These are phyloP conservation scores for Falco novaeseelandiae DNA, from an alignment of 2,797 vertebrate genomes.

Conservation along the genomic window DNA sequence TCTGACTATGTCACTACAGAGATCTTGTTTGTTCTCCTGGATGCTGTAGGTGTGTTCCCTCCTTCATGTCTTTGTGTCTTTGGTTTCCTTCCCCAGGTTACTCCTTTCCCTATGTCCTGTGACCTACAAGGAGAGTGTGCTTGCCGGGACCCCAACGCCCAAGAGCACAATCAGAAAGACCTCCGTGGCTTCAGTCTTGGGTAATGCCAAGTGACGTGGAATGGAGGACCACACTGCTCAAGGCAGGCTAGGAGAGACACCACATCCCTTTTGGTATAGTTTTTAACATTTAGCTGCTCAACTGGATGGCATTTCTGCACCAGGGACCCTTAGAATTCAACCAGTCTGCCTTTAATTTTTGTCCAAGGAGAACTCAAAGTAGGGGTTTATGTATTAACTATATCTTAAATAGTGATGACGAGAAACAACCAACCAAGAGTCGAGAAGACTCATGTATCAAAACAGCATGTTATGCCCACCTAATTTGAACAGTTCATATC, in stretches of 20 bases:
- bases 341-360: constrained; percentile 85
- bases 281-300: constrained; percentile 84
- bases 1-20: background rate
- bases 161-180: constrained; percentile 85
- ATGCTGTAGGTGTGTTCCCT: background rate
- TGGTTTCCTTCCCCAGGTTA: constrained; percentile 82
- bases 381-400: constrained; percentile 69
- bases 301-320: constrained; percentile 81
- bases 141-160: constrained; percentile 90
- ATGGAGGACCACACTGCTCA: constrained; percentile 68
- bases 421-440: constrained; percentile 75
- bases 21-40: background rate
- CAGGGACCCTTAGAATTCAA: constrained; percentile 84
- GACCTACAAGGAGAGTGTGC: constrained; percentile 92
- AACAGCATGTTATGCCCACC: constrained; percentile 84
- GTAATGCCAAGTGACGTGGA: constrained; percentile 55
- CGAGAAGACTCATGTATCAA: constrained; percentile 65
- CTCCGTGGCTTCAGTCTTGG: constrained; percentile 80
- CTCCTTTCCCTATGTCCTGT: constrained; percentile 95
- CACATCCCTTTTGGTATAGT: constrained; percentile 81
- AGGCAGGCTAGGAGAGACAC: constrained; percentile 80
- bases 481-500: constrained; percentile 75
- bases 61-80: background rate
- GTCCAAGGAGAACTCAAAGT: constrained; percentile 76
- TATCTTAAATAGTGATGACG: constrained; percentile 65